These are phyloP conservation scores for Blastobasis adustella DNA, from an alignment of 2,888 invertebrate genomes.

Conservation along the genomic window DNA sequence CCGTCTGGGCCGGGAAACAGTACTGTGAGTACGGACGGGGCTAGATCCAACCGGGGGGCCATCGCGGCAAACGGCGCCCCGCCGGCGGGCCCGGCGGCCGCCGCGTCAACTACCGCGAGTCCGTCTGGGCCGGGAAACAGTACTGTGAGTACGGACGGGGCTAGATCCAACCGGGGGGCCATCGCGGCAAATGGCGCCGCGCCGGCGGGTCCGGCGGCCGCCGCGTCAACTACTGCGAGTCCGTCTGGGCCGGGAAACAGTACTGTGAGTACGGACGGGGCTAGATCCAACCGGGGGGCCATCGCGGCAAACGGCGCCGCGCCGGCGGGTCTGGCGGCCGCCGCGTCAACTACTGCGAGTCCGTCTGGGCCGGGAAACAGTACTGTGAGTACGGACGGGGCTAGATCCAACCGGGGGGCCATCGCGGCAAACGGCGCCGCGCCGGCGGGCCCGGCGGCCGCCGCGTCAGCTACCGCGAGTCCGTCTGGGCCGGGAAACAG, in stretches of 20 bases:
- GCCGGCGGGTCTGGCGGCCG: too few species aligned
- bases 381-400: slow-evolving; percentile 23
- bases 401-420: too few species aligned
- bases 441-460: too few species aligned
- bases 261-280: slow-evolving; percentile 23
- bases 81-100: too few species aligned
- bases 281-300: too few species aligned
- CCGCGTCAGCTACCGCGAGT: slow-evolving; percentile 57
- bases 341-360: slow-evolving; percentile 57
- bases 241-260: slow-evolving; percentile 51
- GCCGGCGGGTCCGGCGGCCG: too few species aligned
- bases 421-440: too few species aligned
- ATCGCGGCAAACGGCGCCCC: too few species aligned
- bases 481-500: slow-evolving; percentile 51
- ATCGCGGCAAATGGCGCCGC: too few species aligned
- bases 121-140: slow-evolving; percentile 51
- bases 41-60: not conserved
- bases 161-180: too few species aligned
- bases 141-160: slow-evolving; percentile 23
- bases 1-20: slow-evolving; percentile 51
- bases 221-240: slow-evolving; percentile 57
- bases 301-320: too few species aligned
- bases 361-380: slow-evolving; percentile 51
- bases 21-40: slow-evolving; percentile 20
- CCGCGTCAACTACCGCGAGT: slow-evolving; percentile 57